A percentile compares a stretch with the other conserved stretches of the same genome.
These are phyloP conservation scores for Melanotaenia maccullochi DNA, from an alignment of 2,797 vertebrate species.

Conservation along the genomic window DNA sequence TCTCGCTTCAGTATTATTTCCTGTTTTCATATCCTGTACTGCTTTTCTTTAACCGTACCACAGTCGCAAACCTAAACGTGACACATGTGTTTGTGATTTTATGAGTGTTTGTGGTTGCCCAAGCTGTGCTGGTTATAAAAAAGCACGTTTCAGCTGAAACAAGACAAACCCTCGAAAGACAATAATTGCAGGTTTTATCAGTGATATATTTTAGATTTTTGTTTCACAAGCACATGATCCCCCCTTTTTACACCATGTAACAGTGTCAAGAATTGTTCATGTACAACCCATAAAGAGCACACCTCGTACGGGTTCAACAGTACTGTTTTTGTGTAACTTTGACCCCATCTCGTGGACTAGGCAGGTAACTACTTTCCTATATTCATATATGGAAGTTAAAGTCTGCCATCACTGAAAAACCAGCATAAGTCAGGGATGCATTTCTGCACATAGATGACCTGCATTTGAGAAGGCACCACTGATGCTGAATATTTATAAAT, in stretches of 20 bases:
- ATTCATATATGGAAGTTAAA: too few relatives aligned
- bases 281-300: not conserved
- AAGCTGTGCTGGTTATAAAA: not conserved
- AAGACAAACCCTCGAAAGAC: not conserved
- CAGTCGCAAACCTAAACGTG: not conserved
- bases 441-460: too few relatives aligned
- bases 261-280: too few relatives aligned
- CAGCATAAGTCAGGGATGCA: not conserved
- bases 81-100: not conserved
- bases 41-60: not conserved
- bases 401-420: not conserved
- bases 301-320: fast-evolving
- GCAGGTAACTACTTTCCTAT: not conserved
- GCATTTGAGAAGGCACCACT: not conserved
- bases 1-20: slow-evolving; percentile 67
- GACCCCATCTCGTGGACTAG: slow-evolving; percentile 71
- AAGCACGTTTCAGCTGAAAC: not conserved
- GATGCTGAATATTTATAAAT: not conserved
- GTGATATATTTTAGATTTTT: not conserved
- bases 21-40: slow-evolving; percentile 57
- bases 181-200: not conserved
- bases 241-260: not conserved
- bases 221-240: slow-evolving; percentile 36
- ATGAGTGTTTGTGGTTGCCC: not conserved
- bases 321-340: slow-evolving; percentile 18